Percentiles rank a stretch among this genome's conserved stretches.
These are phyloP conservation scores for Euschistus heros DNA, from an alignment of 1,140 invertebrate species.

Conservation along the genomic window DNA sequence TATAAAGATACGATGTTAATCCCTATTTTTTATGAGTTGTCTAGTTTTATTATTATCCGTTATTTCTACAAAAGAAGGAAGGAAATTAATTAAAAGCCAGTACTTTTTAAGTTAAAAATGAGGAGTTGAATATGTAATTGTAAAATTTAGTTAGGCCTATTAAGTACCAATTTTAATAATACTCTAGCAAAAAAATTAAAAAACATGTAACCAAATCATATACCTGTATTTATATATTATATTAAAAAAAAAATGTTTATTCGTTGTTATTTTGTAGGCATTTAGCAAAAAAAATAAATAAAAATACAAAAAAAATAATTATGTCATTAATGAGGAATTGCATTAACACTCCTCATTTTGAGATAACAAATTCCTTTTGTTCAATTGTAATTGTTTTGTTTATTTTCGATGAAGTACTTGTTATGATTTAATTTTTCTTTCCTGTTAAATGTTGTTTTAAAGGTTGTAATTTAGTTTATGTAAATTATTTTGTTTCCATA, in stretches of 20 bases:
- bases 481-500: conserved; percentile 13
- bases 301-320: background rate
- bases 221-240: background rate
- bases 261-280: background rate
- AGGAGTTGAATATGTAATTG: no score
- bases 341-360: conserved; percentile 5
- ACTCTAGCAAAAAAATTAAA: background rate
- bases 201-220: background rate
- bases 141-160: no score
- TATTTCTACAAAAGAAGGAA: background rate
- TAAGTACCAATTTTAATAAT: background rate
- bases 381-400: background rate
- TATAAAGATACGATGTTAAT: background rate
- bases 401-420: conserved; percentile 1
- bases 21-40: no score
- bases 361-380: background rate
- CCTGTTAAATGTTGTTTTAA: conserved; percentile 1
- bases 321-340: background rate
- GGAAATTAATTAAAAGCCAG: background rate
- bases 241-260: background rate
- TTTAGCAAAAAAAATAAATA: background rate
- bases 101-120: conserved; percentile 1
- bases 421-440: conserved; percentile 3
- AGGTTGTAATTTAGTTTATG: conserved; percentile 13
- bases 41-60: no score